Base-by-base conservation (phyloP, 2,113 vertebrate species). In the Empidonax traillii region DNA sequence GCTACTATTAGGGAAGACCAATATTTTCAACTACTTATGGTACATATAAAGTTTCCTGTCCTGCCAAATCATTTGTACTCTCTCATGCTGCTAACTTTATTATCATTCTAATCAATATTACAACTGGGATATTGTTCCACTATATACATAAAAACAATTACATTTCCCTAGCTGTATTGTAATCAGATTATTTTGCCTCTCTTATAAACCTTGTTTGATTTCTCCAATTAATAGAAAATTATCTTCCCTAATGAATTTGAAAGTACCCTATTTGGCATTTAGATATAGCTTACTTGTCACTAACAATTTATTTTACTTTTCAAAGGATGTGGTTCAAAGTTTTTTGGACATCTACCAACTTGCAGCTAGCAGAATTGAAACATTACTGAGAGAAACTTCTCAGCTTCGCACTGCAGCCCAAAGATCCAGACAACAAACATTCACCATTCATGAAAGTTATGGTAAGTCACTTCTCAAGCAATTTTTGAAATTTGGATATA, bases 341-440 rank as follows among this genome's bases (percentile, higher is more conserved):
- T 98, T 99, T 95, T 65, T 98, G 94, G 98, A 98, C 82, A 81
- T 99, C 90, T 98, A 98, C 89, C 97, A 98, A 82, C 93, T 98
- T 95, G 98, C 97, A 93, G 96, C 97, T 41, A 86, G 97, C 87
- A 98, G 97, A 97, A 96, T 98, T 41, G 83, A 92, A 15, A 94
- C 95, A 80, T 96, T 99, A 93, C 96, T 98, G 90, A 95, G 93
- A 87, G 90, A 97, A 53, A 97, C 98, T 62, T 97, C 97, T 66
- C 96, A 88, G 78, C 96, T 97, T 82, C 98, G 97, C 12, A 94
- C 98, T 83, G 96, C 94, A 44, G 96, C 97, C 20, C 96, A 98
- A 43, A 98, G 98, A 93, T 97, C 98, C 22, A 97, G 98, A 95
- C 97, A 98, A 82, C 98, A 98, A 89, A 97, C 98, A 44, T 17